A percentile compares a stretch with the other conserved stretches of the same genome.
These are phyloP conservation scores for Trichogramma evanescens DNA, from an alignment of 2,888 invertebrate species.

Conservation along the genomic window DNA sequence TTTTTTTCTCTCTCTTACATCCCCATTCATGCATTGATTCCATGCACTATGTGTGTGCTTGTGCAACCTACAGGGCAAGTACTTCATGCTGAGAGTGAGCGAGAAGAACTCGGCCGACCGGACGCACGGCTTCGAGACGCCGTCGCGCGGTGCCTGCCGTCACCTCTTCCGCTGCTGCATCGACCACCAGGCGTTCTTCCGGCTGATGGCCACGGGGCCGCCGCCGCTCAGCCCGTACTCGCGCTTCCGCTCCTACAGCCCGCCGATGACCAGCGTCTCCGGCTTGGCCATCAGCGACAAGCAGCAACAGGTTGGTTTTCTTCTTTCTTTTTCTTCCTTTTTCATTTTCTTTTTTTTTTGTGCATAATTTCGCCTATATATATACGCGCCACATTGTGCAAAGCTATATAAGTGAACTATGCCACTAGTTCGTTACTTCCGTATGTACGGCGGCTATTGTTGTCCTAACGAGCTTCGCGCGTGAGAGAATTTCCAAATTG, in stretches of 20 bases:
- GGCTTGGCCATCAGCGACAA: slow-evolving; percentile 8
- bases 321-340: neutral
- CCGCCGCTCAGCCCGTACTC: slow-evolving; percentile 45
- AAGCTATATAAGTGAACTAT: too few species aligned
- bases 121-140: slow-evolving; percentile 93
- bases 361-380: too few species aligned
- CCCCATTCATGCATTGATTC: too few species aligned
- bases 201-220: slow-evolving; percentile 64
- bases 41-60: too few species aligned
- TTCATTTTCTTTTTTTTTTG: too few species aligned
- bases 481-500: too few species aligned
- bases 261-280: slow-evolving; percentile 28
- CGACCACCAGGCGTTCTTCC: slow-evolving; percentile 91
- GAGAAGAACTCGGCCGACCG: slow-evolving; percentile 95
- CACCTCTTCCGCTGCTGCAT: slow-evolving; percentile 95
- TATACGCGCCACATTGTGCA: too few species aligned
- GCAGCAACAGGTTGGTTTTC: slow-evolving; percentile 17
- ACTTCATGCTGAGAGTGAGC: slow-evolving; percentile 91
- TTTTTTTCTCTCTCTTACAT: too few species aligned
- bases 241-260: slow-evolving; percentile 45
- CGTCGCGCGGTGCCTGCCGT: slow-evolving; percentile 85
- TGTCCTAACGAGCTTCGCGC: too few species aligned
- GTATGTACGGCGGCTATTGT: too few species aligned
- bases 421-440: too few species aligned
- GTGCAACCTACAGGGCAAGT: slow-evolving; percentile 58